Percentiles rank a stretch among this genome's conserved stretches.
Evolutionary conservation across 2,888 invertebrate genomes (phyloP).

Genomic region (Erpobdella octoculata): DNA sequence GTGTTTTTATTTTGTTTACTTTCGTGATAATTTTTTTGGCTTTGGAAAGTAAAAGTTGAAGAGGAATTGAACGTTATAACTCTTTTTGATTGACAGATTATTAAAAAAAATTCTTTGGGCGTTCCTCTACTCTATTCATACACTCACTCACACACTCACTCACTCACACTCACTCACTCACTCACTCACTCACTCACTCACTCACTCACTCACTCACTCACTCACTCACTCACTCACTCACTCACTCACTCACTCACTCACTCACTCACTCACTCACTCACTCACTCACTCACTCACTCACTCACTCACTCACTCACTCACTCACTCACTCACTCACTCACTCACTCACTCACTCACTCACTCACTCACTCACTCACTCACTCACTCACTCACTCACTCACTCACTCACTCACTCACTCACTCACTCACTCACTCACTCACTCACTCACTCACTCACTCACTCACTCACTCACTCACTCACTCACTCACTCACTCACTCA

Average conservation of each 20-base stretch:
- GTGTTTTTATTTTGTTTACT: no score
- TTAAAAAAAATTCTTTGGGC: neutral
- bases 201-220: conserved; percentile 33
- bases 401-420: conserved; percentile 34
- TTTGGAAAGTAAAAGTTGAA: no score
- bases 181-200: conserved; percentile 31
- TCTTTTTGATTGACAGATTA: neutral
- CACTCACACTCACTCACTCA: conserved; percentile 32
- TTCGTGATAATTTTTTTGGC: no score
- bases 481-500: conserved; percentile 15
- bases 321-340: conserved; percentile 22
- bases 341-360: conserved; percentile 22
- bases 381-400: conserved; percentile 34
- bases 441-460: conserved; percentile 24
- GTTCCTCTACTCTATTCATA: conserved; percentile 7
- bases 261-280: conserved; percentile 21
- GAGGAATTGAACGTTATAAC: neutral
- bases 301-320: conserved; percentile 27
- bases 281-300: conserved; percentile 23
- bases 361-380: conserved; percentile 31
- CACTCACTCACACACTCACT: conserved; percentile 31
- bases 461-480: conserved; percentile 20
- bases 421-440: conserved; percentile 34
- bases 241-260: conserved; percentile 22
- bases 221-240: conserved; percentile 32